phyloP scores from a whole-genome alignment of 2,113 vertebrate species.

The Pelecanus crispus region DNA sequence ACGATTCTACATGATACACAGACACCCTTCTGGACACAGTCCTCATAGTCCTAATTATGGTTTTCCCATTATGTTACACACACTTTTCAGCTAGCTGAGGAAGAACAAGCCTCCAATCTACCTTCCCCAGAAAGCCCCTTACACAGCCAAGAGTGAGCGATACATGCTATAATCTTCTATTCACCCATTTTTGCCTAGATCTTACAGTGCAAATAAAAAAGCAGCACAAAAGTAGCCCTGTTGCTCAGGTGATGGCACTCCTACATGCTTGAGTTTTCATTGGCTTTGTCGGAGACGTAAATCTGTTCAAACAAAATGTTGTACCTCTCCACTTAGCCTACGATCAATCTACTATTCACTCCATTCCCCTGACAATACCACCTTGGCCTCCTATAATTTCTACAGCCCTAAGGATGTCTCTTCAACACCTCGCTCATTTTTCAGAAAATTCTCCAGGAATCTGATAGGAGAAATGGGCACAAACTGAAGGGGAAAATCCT shows the following conservation, averaged over 20 bases:
- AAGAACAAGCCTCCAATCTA: background rate
- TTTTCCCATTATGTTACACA: background rate
- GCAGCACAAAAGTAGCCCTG: background rate
- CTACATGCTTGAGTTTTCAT: background rate
- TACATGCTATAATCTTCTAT: background rate
- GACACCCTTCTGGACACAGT: background rate
- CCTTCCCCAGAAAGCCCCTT: background rate
- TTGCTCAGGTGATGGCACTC: background rate
- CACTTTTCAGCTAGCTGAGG: background rate
- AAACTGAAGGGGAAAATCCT: background rate
- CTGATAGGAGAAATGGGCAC: background rate
- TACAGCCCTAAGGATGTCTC: background rate
- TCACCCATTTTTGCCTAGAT: background rate
- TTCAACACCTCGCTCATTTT: background rate
- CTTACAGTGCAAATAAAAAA: background rate
- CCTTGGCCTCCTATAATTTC: background rate
- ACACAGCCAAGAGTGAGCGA: background rate
- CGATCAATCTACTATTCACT: background rate
- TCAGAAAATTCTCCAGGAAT: background rate
- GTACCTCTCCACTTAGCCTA: background rate
- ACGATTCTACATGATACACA: background rate
- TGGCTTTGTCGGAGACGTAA: background rate
- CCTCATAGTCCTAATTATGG: background rate
- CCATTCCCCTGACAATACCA: background rate
- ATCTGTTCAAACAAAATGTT: background rate